Evolutionary conservation across 1,140 invertebrate species (phyloP).

Genomic region (Condylostylus longicornis): DNA sequence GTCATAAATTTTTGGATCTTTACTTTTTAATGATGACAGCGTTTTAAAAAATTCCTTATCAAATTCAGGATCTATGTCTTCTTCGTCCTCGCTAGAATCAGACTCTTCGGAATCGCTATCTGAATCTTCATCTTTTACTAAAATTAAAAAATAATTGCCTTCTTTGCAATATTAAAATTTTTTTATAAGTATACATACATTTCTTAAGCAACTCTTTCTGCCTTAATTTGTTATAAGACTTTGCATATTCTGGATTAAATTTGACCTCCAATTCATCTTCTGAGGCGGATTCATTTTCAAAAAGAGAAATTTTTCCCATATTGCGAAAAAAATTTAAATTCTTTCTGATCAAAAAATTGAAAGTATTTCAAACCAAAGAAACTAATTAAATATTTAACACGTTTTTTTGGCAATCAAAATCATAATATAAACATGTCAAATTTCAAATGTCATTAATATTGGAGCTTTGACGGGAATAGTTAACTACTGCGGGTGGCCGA

Average conservation of each 20-base stretch:
- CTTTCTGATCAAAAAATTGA: too few species aligned
- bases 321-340: too few species aligned
- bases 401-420: too few species aligned
- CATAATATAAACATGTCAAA: too few species aligned
- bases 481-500: too few species aligned
- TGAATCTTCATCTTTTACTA: constrained; percentile 24
- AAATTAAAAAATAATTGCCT: constrained; percentile 3
- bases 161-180: background rate
- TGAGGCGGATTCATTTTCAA: constrained; percentile 32
- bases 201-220: constrained; percentile 74
- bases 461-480: too few species aligned
- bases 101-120: constrained; percentile 28
- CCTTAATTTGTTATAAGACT: constrained; percentile 64
- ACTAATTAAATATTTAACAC: too few species aligned
- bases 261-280: constrained; percentile 41
- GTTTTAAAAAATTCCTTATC: constrained; percentile 81
- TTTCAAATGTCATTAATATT: too few species aligned
- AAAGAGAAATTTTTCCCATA: too few species aligned
- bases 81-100: constrained; percentile 48
- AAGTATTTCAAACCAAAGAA: too few species aligned
- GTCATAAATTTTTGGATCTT: constrained; percentile 79
- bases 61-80: constrained; percentile 42
- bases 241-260: constrained; percentile 65
- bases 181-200: constrained; percentile 43
- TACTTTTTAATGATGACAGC: constrained; percentile 66